phyloP scores from a whole-genome alignment of 2,797 vertebrate genomes.

The Acanthurus leucopareius region DNA sequence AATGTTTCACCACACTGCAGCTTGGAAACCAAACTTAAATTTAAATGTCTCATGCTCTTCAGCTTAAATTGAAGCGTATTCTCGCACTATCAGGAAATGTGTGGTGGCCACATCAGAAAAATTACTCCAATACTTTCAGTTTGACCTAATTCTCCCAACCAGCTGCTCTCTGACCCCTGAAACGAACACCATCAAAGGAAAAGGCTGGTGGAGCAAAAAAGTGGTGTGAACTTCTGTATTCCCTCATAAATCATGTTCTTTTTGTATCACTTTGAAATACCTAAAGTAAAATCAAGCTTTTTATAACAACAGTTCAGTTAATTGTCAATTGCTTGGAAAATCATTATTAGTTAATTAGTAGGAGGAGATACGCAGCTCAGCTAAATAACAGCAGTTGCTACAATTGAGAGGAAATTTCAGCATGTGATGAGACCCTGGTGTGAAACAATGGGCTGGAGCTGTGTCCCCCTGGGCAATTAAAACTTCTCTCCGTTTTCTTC shows the following conservation, averaged over 20 bases:
- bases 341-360: constrained; percentile 8
- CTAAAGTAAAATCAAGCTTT: constrained; percentile 15
- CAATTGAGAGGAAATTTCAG: constrained; percentile 10
- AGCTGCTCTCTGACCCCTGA: constrained; percentile 1
- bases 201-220: background rate
- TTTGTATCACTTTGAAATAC: constrained; percentile 29
- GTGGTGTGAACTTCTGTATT: background rate
- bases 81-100: background rate
- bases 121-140: background rate
- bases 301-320: constrained; percentile 8
- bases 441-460: constrained; percentile 32
- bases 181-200: background rate
- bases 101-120: background rate
- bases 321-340: no score
- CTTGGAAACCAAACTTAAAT: background rate
- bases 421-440: constrained; percentile 14
- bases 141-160: background rate
- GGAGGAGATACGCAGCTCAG: constrained; percentile 14
- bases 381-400: constrained; percentile 15
- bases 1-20: background rate
- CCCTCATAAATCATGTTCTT: constrained; percentile 27
- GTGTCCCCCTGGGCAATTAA: constrained; percentile 42
- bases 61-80: background rate
- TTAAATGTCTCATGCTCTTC: background rate
- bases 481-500: constrained; percentile 29